A percentile compares a stretch with the other conserved stretches of the same genome.
Evolutionary conservation across 2,113 vertebrate species (phyloP).

Genomic region (Phaethornis superciliosus): DNA sequence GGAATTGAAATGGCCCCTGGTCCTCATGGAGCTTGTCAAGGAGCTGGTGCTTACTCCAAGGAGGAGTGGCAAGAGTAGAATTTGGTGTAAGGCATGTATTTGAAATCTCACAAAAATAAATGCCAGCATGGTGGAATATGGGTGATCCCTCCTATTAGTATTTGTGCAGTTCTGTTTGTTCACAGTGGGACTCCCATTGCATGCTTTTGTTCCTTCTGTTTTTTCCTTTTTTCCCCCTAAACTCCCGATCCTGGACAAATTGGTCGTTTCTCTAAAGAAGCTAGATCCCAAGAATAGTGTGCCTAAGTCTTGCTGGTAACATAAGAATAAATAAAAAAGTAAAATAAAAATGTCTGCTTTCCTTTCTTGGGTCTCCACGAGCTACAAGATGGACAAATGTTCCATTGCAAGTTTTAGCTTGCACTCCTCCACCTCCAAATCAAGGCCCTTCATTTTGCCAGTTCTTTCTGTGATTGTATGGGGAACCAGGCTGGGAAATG

Average conservation of each 20-base stretch:
- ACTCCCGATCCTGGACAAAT: not conserved
- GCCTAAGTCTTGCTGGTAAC: not conserved
- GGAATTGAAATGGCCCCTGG: not conserved
- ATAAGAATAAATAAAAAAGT: not conserved
- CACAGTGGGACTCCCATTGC: not conserved
- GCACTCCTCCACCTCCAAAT: not conserved
- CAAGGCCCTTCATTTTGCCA: constrained; percentile 24
- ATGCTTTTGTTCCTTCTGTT: not conserved
- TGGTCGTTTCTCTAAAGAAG: not conserved
- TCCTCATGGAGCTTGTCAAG: not conserved
- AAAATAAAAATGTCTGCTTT: not conserved
- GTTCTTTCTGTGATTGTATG: constrained; percentile 24
- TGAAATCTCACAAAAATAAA: not conserved
- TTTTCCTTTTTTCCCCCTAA: not conserved
- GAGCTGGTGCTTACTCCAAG: not conserved
- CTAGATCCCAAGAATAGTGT: not conserved
- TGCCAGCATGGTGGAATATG: fast-evolving
- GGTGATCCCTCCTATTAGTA: not conserved
- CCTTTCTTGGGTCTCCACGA: not conserved
- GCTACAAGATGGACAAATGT: constrained; percentile 34
- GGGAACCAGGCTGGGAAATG: not conserved
- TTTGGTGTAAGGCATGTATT: not conserved
- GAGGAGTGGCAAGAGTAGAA: not conserved
- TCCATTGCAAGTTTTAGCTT: constrained; percentile 24
- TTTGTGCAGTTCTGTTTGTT: not conserved